Evolutionary conservation across 2,888 invertebrate genomes (phyloP), one percentile per base, ranked within the genome.

Genomic region (Chironomus riparius): DNA sequence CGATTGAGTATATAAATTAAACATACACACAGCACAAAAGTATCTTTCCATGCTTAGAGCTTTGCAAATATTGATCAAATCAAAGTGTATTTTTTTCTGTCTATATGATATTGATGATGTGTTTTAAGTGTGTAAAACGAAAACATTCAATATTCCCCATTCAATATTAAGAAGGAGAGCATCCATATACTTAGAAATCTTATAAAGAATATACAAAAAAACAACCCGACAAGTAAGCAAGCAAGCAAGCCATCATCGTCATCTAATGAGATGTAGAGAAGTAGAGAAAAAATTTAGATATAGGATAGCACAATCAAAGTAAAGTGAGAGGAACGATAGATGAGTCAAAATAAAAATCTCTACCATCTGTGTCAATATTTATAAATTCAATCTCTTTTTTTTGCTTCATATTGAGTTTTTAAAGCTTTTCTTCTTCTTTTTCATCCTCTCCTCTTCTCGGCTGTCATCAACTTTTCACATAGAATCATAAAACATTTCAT

Each of bases 321-420:
- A 62, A 68, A 21, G 47, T 48, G 70, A 56, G n/a, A 56, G 71
- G 22, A 76, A 62, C 65, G 68, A 77, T 56, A 77, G 28, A 70
- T 13, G 68, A 70, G 70, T 24, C 13, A 28, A 22, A 70, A 28
- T 70, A 18, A 47, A 62, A 73, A 61, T 73, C 61, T 62, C 47
- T 73, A 47, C 77, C 24, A 74, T 73, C 69, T 77, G 75, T 71
- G 50, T 74, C 70, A 56, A 74, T 77, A 62, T 69, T 76, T 72
- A 69, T 73, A 13, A 38, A 47, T 65, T 24, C 68, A 68, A 56
- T 74, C 76, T 76, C 61, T 56, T 56, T 56, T 50, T 28, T 56
- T 15, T 18, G 38, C 56, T 56, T 28, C 28, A 28, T 28, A 28
- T 28, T 28, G 28, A 28, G 15, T 50, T 50, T 18, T 65, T 24